Base-by-base conservation (phyloP, 2,113 vertebrate species). In the Vidua macroura region DNA sequence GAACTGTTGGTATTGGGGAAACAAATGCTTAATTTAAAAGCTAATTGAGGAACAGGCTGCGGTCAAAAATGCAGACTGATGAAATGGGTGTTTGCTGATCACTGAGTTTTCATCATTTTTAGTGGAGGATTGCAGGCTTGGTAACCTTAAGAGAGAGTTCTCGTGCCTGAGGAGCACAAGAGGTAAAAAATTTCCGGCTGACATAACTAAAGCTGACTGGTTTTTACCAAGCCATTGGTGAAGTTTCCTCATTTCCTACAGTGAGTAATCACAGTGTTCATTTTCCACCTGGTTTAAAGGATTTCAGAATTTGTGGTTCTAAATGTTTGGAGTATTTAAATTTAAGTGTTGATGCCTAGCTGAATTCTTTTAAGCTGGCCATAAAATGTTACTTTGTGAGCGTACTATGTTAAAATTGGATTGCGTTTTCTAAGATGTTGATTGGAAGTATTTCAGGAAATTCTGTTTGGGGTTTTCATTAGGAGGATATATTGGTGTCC, bases 381-480 rank as follows among this genome's bases (percentile, higher is more conserved):
- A 3, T 55, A 75, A 90, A 55, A 94, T 3, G 2, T 70, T 89
- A 64, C 25, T 79, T 33, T 2, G 14, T 16, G 67, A 80, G 30
- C 25, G 27, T 68, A 35, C n/a, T 62, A 23, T 62, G 41, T 74
- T 80, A 73, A 76, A 68, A 94, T 62, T 72, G 30, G 77, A 87
- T 49, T 94, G 62, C 52, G 60, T 63, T 96, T 92, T 77, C 90
- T 73, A 95, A 94, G 86, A 49, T 76, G 94, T 93, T 96, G 72
- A 94, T 95, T 97, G 87, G 94, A 95, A 95, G 76, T 83, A 66
- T 56, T 24, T 94, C 67, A 94, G 56, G 53, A 97, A 96, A 96
- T 97, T 92, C 91, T 90, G 83, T 96, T 88, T 69, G 75, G 81
- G 91, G 46, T 72, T 95, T 92, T 96, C 92, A 83, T 93, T 67